Percentiles rank a stretch among this genome's conserved stretches.
Conservation (phyloP, 1,140 invertebrate genomes). For the Drosophila murphyi region DNA sequence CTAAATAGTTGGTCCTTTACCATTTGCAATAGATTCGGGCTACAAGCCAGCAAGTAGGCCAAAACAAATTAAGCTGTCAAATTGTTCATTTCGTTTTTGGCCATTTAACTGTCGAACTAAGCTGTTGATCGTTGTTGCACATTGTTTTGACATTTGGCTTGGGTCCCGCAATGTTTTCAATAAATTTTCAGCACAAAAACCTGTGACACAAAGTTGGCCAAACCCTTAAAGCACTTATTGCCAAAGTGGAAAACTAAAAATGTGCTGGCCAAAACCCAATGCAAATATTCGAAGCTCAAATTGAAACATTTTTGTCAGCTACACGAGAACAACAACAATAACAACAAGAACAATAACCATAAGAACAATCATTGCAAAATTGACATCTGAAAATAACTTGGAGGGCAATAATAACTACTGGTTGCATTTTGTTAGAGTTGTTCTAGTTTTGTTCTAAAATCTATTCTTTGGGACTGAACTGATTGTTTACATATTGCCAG, state of each 20-base stretch:
- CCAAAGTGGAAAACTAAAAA: conserved; percentile 21
- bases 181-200: conserved; percentile 59
- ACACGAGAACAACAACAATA: not conserved
- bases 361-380: conserved; percentile 38
- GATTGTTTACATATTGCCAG: conserved; percentile 71
- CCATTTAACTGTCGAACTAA: conserved; percentile 40
- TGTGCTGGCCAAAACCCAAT: conserved; percentile 34
- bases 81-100: conserved; percentile 22
- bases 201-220: conserved; percentile 59
- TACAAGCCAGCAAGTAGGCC: conserved; percentile 1
- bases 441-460: conserved; percentile 55
- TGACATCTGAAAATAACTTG: conserved; percentile 33
- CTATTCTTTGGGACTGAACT: conserved; percentile 62
- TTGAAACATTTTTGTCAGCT: conserved; percentile 59
- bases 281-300: conserved; percentile 59
- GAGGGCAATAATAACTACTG: not conserved
- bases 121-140: conserved; percentile 46
- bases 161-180: conserved; percentile 47
- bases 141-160: conserved; percentile 61
- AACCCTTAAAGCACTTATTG: conserved; percentile 65
- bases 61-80: conserved; percentile 22
- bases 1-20: not conserved
- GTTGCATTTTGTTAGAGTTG: conserved; percentile 5
- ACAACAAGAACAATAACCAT: conserved; percentile 10
- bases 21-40: not conserved